Conservation (phyloP, 2,113 vertebrate species). For the Plecotus auritus region DNA sequence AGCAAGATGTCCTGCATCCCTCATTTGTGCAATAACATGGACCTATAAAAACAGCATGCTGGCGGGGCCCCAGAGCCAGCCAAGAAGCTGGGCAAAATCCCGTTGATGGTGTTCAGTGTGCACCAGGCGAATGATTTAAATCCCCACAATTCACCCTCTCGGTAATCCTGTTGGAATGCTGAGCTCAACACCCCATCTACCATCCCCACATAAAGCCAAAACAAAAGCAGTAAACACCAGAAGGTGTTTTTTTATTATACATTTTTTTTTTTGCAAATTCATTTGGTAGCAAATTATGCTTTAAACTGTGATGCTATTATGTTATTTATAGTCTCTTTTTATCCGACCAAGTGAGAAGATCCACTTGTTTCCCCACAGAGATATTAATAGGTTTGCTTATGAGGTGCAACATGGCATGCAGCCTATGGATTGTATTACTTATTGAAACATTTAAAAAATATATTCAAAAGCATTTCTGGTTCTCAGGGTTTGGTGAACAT, state of each 20-base stretch:
- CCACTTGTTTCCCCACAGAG: neutral
- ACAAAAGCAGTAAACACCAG: neutral
- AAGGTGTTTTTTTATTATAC: neutral
- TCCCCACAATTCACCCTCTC: neutral
- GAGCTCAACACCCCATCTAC: neutral
- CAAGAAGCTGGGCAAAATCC: neutral
- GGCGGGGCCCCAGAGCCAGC: neutral
- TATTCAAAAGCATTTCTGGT: neutral
- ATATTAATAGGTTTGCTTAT: neutral
- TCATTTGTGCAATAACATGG: neutral
- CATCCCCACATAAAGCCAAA: neutral
- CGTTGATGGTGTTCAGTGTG: accelerated
- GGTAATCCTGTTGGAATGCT: neutral
- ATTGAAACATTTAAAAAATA: neutral
- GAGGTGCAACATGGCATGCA: neutral
- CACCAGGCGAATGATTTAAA: too few species aligned
- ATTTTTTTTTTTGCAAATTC: neutral
- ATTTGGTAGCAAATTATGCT: neutral
- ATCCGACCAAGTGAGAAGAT: neutral
- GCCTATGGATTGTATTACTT: neutral
- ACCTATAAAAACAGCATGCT: neutral
- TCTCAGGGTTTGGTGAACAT: neutral
- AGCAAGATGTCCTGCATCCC: neutral
- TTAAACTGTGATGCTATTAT: neutral
- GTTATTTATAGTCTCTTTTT: neutral